These are phyloP conservation scores for Trematocara caparti DNA, from an alignment of 2,797 vertebrate species.

Conservation along the genomic window DNA sequence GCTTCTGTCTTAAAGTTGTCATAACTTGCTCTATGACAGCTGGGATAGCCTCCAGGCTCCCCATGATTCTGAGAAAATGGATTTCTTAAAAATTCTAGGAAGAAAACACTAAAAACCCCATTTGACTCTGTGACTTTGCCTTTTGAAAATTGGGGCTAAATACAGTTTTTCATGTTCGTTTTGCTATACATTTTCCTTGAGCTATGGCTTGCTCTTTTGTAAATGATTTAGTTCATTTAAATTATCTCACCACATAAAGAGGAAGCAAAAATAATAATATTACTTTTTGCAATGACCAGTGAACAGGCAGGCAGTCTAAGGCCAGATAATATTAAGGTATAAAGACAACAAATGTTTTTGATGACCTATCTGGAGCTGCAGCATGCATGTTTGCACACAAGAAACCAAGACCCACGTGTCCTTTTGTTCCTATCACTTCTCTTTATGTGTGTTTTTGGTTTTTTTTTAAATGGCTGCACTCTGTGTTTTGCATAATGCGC, in stretches of 20 bases:
- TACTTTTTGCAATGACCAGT: not conserved
- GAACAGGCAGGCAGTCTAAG: not conserved
- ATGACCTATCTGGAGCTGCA: constrained; percentile 13
- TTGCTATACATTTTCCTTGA: not conserved
- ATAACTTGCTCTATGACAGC: not conserved
- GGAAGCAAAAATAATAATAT: not conserved
- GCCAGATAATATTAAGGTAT: not conserved
- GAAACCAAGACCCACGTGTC: not conserved
- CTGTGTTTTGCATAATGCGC: constrained; percentile 48
- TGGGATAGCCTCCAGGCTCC: not conserved
- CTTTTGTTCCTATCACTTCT: constrained; percentile 2
- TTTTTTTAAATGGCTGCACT: constrained; percentile 2
- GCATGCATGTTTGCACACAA: not conserved
- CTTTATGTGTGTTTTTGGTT: not conserved
- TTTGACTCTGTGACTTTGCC: not conserved
- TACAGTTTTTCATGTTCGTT: not conserved
- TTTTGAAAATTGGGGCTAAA: not conserved
- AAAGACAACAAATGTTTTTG: not conserved
- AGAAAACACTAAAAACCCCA: not conserved
- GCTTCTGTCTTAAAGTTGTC: not conserved
- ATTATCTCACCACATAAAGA: not conserved
- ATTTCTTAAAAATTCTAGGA: not conserved
- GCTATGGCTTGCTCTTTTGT: not conserved
- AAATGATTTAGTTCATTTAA: not conserved
- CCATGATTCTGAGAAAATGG: not conserved